phyloP scores from a whole-genome alignment of 1,140 invertebrate species.

The Ladona fulva region DNA sequence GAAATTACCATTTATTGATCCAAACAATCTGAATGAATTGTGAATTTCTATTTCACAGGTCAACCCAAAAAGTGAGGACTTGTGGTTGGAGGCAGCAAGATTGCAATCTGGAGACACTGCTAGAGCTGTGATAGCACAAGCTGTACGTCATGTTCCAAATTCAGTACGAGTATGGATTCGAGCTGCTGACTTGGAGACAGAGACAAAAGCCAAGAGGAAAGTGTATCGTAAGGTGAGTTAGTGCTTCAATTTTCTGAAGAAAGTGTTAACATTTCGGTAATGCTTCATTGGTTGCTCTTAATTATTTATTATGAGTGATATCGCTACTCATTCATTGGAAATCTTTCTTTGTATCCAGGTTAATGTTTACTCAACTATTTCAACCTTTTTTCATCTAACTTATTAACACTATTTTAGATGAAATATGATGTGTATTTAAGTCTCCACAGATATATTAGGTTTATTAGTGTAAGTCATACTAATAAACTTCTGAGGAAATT shows the following conservation, averaged over 20 bases:
- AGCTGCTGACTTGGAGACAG: slow-evolving; percentile 92
- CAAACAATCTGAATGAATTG: too few species aligned
- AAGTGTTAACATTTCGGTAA: neutral
- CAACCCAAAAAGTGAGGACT: slow-evolving; percentile 93
- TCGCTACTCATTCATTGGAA: too few species aligned
- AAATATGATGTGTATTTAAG: too few species aligned
- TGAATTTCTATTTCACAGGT: slow-evolving; percentile 38
- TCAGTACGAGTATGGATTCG: slow-evolving; percentile 98
- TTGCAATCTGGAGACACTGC: slow-evolving; percentile 91
- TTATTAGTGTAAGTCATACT: too few species aligned
- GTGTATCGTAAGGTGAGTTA: slow-evolving; percentile 63
- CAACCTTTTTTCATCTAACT: too few species aligned
- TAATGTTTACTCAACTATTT: too few species aligned
- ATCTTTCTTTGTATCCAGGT: too few species aligned
- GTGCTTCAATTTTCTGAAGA: neutral
- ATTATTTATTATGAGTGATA: too few species aligned
- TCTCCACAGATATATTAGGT: too few species aligned
- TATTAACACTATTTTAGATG: too few species aligned
- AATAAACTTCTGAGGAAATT: too few species aligned
- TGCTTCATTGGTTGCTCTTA: neutral
- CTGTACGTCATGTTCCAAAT: slow-evolving; percentile 72
- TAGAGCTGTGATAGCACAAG: slow-evolving; percentile 84
- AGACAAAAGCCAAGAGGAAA: slow-evolving; percentile 87
- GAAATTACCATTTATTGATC: neutral
- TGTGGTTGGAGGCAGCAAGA: slow-evolving; percentile 95